A percentile compares a stretch with the other conserved stretches of the same genome.
phyloP scores from a whole-genome alignment of 1,140 invertebrate genomes.

The Periplaneta americana region DNA sequence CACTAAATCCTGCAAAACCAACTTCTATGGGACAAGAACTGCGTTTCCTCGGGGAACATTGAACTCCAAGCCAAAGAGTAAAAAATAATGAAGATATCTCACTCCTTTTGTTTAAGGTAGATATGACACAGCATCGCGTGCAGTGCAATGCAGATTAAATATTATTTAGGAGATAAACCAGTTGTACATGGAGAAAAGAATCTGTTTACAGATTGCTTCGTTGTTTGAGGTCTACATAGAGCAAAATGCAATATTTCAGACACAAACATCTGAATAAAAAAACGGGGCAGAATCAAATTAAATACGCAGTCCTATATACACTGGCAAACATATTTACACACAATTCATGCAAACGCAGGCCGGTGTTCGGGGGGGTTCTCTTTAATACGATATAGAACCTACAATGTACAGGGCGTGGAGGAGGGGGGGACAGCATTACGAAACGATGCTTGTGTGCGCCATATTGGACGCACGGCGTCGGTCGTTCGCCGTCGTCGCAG shows the following conservation, averaged over 20 bases:
- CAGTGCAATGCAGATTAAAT: too few species aligned
- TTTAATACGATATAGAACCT: neutral
- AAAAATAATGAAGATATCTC: too few species aligned
- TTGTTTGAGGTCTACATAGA: neutral
- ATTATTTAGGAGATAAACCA: too few species aligned
- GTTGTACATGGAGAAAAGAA: neutral
- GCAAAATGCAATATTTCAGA: neutral
- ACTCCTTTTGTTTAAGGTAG: too few species aligned
- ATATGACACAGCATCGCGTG: too few species aligned
- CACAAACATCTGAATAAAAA: neutral
- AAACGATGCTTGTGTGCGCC: neutral
- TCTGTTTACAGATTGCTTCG: neutral
- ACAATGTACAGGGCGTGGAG: neutral
- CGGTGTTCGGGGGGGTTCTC: neutral
- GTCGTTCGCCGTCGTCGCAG: neutral
- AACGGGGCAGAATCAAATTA: neutral
- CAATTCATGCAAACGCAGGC: neutral
- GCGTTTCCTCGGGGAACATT: too few species aligned
- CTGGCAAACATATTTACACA: neutral
- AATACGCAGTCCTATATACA: neutral
- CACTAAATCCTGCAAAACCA: too few species aligned
- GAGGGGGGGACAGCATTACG: neutral
- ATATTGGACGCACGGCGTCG: neutral
- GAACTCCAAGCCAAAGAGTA: too few species aligned
- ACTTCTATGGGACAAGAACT: too few species aligned